Evolutionary conservation across 2,113 vertebrate genomes (phyloP), one percentile per base, ranked within the genome.

Genomic region (Panthera leo): DNA sequence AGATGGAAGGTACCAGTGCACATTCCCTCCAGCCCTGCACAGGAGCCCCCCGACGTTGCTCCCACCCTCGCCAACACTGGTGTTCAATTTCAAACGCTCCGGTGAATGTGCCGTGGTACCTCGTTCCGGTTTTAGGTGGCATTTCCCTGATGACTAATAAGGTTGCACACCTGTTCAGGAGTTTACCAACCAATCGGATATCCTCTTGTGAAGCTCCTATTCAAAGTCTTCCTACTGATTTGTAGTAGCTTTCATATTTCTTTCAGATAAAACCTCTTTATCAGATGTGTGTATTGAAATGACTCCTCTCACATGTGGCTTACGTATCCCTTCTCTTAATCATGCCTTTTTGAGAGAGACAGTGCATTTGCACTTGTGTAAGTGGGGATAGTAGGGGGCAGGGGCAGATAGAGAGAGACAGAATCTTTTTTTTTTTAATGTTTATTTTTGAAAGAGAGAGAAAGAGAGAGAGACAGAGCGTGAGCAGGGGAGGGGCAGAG

Each of bases 111-210:
- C 15, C 0, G n/a, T n/a, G 3, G 11, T 11, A 48, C 29, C 73
- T 90, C 39, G 6, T 18, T 91, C 71, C 83, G 91, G 16, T 70
- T 95, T 83, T 88, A 70, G 58, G 83, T 84, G 87, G 70, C 91
- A 88, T 80, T 88, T 88, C 76, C 36, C 58, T 84, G 70, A 53
- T 88, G 86, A 79, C 53, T 58, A 70, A 91, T 18, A 76, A 87
- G 68, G 7, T 10, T 93, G 83, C 93, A 68, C 25, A 65, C 45
- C 95, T 88, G 51, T 79, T 73, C 68, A 61, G 36, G 42, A 71
- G 85, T 39, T 92, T 58, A 29, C 36, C 18, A 34, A 21, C 19
- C 70, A 70, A 34, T 18, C 16, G 42, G 61, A 68, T 18, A 36
- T 21, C 34, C 55, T 76, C 27, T 82, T 11, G 29, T 15, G 51